These are phyloP conservation scores for Drosophila tristis DNA, from an alignment of 1,140 invertebrate species.

Conservation along the genomic window DNA sequence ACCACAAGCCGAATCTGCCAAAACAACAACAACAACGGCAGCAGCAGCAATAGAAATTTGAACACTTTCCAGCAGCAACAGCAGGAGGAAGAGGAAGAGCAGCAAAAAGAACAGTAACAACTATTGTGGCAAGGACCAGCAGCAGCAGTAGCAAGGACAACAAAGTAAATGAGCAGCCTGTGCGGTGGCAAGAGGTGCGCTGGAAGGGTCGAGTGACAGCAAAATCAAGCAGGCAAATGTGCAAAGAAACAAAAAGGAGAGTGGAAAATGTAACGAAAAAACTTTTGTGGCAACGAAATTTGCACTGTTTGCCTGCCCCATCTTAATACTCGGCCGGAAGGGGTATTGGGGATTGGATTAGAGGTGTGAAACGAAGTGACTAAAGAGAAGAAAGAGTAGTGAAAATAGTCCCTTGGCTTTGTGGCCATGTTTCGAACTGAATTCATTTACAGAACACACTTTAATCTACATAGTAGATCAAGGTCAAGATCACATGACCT, in stretches of 20 bases:
- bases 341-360: no score
- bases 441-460: no score
- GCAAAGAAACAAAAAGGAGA: constrained; percentile 26
- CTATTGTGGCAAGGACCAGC: constrained; percentile 34
- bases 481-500: no score
- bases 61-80: not conserved
- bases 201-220: not conserved
- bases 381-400: no score
- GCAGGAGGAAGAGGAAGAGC: not conserved
- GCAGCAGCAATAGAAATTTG: not conserved
- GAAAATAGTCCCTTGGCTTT: no score
- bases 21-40: constrained; percentile 24
- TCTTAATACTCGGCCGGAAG: no score
- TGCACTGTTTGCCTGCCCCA: constrained; percentile 25
- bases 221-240: constrained; percentile 50
- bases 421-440: no score
- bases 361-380: no score
- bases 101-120: constrained; percentile 9
- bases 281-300: constrained; percentile 72
- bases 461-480: no score
- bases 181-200: not conserved
- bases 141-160: constrained; percentile 45
- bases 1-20: constrained; percentile 48
- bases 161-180: constrained; percentile 70
- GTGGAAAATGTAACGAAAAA: constrained; percentile 76